These are phyloP conservation scores for Syrista parreyssii DNA, from an alignment of 2,888 invertebrate species.

Conservation along the genomic window DNA sequence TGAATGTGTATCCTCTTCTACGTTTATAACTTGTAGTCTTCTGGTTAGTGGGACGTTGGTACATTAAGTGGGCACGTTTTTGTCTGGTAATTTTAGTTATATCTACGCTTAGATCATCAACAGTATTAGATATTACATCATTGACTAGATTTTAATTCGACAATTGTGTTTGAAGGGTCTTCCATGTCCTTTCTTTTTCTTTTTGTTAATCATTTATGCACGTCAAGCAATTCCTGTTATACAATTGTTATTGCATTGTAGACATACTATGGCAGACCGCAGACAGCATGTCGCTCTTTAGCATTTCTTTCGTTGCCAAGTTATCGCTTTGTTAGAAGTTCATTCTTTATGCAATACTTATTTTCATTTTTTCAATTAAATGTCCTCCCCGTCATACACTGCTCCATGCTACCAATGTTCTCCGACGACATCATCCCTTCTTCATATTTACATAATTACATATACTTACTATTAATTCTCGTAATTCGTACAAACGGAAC, in stretches of 20 bases:
- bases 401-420: not conserved
- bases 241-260: not conserved
- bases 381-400: not conserved
- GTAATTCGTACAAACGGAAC: not conserved
- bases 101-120: not conserved
- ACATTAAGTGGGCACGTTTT: not conserved
- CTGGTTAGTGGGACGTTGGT: not conserved
- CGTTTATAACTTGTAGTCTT: not conserved
- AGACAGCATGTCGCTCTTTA: not conserved
- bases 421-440: not conserved
- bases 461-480: too few species aligned
- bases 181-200: not conserved
- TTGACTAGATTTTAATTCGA: not conserved
- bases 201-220: not conserved
- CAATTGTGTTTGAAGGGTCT: not conserved
- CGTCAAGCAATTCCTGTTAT: not conserved
- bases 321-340: not conserved
- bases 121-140: not conserved
- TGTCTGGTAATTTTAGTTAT: not conserved
- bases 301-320: not conserved
- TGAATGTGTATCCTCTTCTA: not conserved
- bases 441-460: not conserved
- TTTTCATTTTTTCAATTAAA: not conserved
- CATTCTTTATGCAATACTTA: not conserved
- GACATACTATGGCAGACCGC: not conserved